A percentile compares a stretch with the other conserved stretches of the same genome.
Conservation (phyloP, 2,888 invertebrate species). For the Eupithecia abbreviata region DNA sequence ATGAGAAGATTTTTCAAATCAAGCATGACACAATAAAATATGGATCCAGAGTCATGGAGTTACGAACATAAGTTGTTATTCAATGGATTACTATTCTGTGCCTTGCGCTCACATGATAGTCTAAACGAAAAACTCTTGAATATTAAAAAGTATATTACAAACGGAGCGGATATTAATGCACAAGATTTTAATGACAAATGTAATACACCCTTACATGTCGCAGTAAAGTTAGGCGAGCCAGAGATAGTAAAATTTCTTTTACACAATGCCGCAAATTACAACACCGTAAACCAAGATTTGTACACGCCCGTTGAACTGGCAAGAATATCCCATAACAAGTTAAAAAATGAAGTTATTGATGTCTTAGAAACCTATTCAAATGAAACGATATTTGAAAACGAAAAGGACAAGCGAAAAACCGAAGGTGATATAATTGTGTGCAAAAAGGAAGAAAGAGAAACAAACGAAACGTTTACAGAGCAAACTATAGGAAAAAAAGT, state of each 20-base stretch:
- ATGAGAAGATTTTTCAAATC: not conserved
- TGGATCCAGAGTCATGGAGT: not conserved
- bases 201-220: conserved; percentile 26
- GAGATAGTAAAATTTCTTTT: conserved; percentile 20
- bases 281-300: conserved; percentile 7
- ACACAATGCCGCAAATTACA: conserved; percentile 18
- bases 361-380: conserved; percentile 7
- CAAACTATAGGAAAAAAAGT: not conserved
- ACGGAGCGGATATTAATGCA: conserved; percentile 22
- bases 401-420: not conserved
- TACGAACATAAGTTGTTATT: conserved; percentile 18
- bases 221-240: conserved; percentile 16
- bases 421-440: not conserved
- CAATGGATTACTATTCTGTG: conserved; percentile 24
- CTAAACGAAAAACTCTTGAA: conserved; percentile 7
- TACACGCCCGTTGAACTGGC: conserved; percentile 13
- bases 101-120: conserved; percentile 13
- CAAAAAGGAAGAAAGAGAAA: not conserved
- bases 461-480: not conserved
- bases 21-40: not conserved
- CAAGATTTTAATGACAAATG: conserved; percentile 22
- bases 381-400: not conserved
- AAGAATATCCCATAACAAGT: not conserved
- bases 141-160: conserved; percentile 8
- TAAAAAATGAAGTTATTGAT: conserved; percentile 9